Conservation (phyloP, 2,888 invertebrate species). For the Lasioglossum malachurum region DNA sequence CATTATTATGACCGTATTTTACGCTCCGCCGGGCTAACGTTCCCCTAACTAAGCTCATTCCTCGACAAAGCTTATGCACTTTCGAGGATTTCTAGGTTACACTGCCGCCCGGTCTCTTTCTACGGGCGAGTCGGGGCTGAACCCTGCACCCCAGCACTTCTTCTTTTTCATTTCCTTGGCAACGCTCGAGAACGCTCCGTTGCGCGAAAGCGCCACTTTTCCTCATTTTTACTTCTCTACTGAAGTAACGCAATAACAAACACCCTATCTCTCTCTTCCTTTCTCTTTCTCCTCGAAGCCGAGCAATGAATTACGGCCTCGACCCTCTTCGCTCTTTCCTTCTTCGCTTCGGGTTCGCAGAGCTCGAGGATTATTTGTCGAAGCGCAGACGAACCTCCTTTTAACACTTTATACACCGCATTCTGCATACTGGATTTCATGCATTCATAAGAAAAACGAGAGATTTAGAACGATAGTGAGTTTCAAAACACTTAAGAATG, state of each 20-base stretch:
- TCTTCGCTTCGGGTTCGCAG: background rate
- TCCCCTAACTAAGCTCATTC: constrained; percentile 78
- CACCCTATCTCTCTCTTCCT: background rate
- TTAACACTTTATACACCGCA: background rate
- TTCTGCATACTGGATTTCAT: no score
- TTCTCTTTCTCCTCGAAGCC: background rate
- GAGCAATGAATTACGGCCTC: constrained; percentile 25
- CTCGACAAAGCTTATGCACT: constrained; percentile 78
- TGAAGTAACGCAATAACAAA: constrained; percentile 8
- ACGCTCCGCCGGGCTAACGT: constrained; percentile 74
- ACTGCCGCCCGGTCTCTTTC: constrained; percentile 34
- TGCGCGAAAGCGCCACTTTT: constrained; percentile 64
- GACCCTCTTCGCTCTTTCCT: background rate
- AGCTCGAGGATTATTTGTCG: background rate
- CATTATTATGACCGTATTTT: constrained; percentile 78
- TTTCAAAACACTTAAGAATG: no score
- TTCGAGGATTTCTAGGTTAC: constrained; percentile 75
- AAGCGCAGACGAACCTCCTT: background rate
- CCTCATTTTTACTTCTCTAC: constrained; percentile 55
- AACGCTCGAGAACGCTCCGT: constrained; percentile 56
- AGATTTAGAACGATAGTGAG: no score
- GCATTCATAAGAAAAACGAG: no score
- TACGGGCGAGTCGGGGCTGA: background rate
- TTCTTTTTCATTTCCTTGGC: constrained; percentile 59
- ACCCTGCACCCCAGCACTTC: constrained; percentile 28